Conservation (phyloP, 2,888 invertebrate genomes). For the Nomada ruficornis region DNA sequence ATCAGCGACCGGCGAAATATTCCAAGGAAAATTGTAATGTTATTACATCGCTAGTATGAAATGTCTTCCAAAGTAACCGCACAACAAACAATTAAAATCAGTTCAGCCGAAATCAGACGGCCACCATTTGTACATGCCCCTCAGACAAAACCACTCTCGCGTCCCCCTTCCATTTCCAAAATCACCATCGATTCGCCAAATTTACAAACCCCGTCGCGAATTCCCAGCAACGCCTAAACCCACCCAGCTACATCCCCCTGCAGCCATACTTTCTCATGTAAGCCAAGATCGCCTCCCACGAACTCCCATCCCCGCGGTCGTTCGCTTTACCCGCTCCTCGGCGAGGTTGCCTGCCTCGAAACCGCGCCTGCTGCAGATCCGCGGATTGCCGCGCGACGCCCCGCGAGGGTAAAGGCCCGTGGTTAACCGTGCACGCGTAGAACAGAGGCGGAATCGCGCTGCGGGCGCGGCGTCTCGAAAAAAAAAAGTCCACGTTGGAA, state of each 20-base stretch:
- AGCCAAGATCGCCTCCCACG: neutral
- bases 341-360: neutral
- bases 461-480: slow-evolving; percentile 9
- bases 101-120: too few species aligned
- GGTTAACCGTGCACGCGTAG: slow-evolving; percentile 18
- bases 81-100: too few species aligned
- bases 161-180: too few species aligned
- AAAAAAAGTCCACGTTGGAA: slow-evolving; percentile 17
- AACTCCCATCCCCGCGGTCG: neutral
- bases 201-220: neutral
- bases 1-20: too few species aligned
- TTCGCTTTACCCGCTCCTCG: neutral
- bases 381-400: neutral
- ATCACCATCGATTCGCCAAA: too few species aligned
- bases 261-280: too few species aligned
- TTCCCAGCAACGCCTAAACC: neutral
- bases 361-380: neutral
- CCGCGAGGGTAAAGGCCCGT: neutral
- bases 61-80: too few species aligned
- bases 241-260: neutral
- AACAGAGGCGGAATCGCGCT: slow-evolving; percentile 24
- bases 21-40: too few species aligned
- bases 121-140: too few species aligned
- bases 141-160: too few species aligned
- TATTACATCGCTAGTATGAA: too few species aligned